A percentile compares a stretch with the other conserved stretches of the same genome.
These are phyloP conservation scores for Crypturellus tataupa DNA, from an alignment of 2,797 vertebrate genomes.

Conservation along the genomic window DNA sequence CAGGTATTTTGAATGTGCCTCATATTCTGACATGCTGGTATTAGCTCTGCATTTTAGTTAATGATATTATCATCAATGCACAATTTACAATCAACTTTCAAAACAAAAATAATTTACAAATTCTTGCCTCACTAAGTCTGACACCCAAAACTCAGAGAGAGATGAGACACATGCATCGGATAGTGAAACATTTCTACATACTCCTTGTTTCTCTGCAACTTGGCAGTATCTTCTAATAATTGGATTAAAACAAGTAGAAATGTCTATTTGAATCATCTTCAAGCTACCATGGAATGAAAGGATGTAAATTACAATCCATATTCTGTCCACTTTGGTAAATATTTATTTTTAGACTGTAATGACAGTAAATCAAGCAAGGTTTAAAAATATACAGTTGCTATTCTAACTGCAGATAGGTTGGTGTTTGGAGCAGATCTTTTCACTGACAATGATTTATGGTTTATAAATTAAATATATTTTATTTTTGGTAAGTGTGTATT, in stretches of 20 bases:
- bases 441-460: background rate
- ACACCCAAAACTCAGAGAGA: background rate
- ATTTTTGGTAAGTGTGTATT: background rate
- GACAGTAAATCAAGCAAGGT: conserved; percentile 40
- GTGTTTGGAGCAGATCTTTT: background rate
- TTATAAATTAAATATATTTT: background rate
- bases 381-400: conserved; percentile 60
- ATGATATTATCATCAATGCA: background rate
- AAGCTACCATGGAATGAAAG: conserved; percentile 12
- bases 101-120: background rate
- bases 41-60: background rate
- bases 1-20: background rate
- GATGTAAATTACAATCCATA: background rate
- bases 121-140: background rate
- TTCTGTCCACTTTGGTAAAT: conserved; percentile 26
- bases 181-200: background rate
- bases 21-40: background rate
- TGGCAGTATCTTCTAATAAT: background rate
- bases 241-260: background rate
- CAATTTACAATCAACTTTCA: background rate
- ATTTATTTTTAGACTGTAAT: conserved; percentile 49
- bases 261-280: background rate
- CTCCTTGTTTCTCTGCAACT: background rate
- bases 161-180: background rate
- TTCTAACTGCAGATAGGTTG: background rate